These are phyloP conservation scores for Entomobrya multifasciata DNA, from an alignment of 2,888 invertebrate genomes.

Conservation along the genomic window DNA sequence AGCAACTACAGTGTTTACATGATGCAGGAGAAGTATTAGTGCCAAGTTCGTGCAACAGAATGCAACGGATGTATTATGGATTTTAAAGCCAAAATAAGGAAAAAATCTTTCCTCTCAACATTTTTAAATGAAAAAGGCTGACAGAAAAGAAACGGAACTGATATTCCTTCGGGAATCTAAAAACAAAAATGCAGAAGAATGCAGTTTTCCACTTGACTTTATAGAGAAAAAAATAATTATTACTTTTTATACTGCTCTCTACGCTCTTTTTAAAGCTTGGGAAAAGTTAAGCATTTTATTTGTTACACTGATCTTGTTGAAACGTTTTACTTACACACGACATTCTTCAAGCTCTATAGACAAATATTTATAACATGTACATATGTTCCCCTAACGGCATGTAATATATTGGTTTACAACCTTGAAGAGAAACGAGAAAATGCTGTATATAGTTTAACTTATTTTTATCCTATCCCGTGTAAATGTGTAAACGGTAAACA, in stretches of 20 bases:
- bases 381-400: background rate
- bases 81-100: background rate
- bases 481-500: conserved; percentile 57
- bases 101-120: background rate
- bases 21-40: background rate
- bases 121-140: too few species aligned
- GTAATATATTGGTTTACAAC: conserved; percentile 47
- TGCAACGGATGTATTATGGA: background rate
- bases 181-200: conserved; percentile 38
- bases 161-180: too few species aligned
- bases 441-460: background rate
- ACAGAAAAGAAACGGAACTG: too few species aligned
- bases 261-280: background rate
- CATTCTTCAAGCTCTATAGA: background rate
- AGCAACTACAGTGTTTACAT: background rate
- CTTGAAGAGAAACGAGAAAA: conserved; percentile 6
- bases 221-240: conserved; percentile 15
- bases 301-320: background rate
- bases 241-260: background rate
- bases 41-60: conserved; percentile 28
- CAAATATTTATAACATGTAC: background rate
- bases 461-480: conserved; percentile 13
- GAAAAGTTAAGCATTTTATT: background rate
- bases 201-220: conserved; percentile 43
- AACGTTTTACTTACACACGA: background rate